phyloP scores from a whole-genome alignment of 2,888 invertebrate species.

The Agrochola litura region DNA sequence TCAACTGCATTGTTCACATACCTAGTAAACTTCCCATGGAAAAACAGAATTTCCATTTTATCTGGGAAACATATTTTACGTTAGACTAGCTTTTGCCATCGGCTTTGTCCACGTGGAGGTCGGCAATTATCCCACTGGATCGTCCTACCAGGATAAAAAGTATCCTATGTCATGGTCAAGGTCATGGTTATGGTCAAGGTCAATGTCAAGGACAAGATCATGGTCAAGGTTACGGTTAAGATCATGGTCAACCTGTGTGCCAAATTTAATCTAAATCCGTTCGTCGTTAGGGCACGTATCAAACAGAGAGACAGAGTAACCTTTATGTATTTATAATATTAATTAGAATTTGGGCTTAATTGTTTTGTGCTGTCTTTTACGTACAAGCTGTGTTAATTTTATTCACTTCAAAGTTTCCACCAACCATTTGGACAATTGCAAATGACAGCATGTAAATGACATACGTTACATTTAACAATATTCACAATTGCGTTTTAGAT shows the following conservation, averaged over 20 bases:
- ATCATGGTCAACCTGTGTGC: too few relatives aligned
- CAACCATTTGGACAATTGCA: background rate
- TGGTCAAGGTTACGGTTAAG: too few relatives aligned
- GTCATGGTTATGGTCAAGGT: background rate
- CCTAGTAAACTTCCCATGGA: slow-evolving; percentile 13
- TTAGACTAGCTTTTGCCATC: background rate
- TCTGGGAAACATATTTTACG: background rate
- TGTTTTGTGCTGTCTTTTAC: background rate
- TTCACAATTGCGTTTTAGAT: too few relatives aligned
- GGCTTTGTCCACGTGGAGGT: background rate
- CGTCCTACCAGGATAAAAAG: background rate
- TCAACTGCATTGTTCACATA: slow-evolving; percentile 25
- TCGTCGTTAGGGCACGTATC: too few relatives aligned
- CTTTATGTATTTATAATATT: too few relatives aligned
- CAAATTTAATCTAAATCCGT: too few relatives aligned
- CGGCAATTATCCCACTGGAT: background rate
- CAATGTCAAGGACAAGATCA: too few relatives aligned
- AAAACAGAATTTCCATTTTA: slow-evolving; percentile 2
- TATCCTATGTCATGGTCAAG: background rate
- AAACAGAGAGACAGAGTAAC: too few relatives aligned
- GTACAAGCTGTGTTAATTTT: background rate
- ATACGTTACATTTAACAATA: too few relatives aligned
- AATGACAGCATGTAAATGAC: background rate
- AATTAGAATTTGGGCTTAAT: too few relatives aligned
- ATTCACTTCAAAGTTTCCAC: background rate